These are phyloP conservation scores for Rhyacichthys aspro DNA, from an alignment of 2,797 vertebrate species.

Conservation along the genomic window DNA sequence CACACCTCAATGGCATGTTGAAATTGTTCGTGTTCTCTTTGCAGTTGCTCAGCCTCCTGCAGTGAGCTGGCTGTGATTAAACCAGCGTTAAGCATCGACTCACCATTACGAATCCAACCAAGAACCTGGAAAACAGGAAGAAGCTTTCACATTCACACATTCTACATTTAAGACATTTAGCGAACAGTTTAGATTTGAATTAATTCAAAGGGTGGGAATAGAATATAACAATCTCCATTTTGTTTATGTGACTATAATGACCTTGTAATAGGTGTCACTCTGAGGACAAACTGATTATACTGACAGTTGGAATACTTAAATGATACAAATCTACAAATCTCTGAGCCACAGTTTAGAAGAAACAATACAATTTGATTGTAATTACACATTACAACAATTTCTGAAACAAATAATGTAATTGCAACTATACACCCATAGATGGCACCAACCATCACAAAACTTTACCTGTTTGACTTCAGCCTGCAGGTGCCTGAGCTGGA, in stretches of 20 bases:
- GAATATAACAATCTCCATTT: neutral
- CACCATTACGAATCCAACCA: constrained; percentile 98
- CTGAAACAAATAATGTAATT: neutral
- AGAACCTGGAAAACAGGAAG: constrained; percentile 82
- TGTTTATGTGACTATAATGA: no score
- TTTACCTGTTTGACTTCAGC: constrained; percentile 97
- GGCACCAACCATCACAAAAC: constrained; percentile 5
- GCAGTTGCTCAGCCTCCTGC: constrained; percentile 96
- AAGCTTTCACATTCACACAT: neutral
- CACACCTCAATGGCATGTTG: constrained; percentile 97
- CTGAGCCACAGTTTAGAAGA: no score
- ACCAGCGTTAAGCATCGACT: constrained; percentile 97
- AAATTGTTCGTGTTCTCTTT: constrained; percentile 97
- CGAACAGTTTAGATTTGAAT: neutral
- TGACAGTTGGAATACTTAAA: no score
- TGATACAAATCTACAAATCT: no score
- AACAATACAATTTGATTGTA: no score
- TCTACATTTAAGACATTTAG: neutral
- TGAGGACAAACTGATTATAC: no score
- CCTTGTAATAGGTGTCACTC: no score
- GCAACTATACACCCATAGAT: constrained; percentile 18
- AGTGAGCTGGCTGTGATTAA: constrained; percentile 97
- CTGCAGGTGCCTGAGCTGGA: constrained; percentile 96
- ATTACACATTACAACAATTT: no score
- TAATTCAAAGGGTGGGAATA: neutral